Percentiles rank a stretch among this genome's conserved stretches.
Conservation (phyloP, 2,797 vertebrate species). For the Pipistrellus pipistrellus region DNA sequence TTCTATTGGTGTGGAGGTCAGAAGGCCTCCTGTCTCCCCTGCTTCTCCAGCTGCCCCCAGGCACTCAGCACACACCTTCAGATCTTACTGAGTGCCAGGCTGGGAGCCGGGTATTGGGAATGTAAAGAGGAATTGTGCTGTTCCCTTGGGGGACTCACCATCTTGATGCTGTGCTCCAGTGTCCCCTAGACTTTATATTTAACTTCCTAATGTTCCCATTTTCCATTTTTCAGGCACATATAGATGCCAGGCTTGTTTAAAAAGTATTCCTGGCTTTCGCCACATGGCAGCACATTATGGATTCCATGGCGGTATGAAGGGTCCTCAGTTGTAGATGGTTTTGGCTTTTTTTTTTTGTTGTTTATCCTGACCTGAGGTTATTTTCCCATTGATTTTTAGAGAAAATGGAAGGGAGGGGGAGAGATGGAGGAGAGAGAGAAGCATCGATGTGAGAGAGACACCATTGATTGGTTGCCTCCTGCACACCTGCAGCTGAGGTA, state of each 20-base stretch:
- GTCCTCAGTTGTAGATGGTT: background rate
- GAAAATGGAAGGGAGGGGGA: too few species aligned
- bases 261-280: background rate
- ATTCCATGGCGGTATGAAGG: background rate
- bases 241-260: background rate
- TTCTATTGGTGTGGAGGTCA: background rate
- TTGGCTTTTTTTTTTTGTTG: background rate
- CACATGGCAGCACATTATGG: background rate
- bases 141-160: background rate
- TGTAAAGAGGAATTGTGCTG: background rate
- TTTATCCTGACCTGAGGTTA: too few species aligned
- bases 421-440: too few species aligned
- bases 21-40: background rate
- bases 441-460: too few species aligned
- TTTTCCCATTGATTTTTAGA: too few species aligned
- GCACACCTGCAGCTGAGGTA: too few species aligned
- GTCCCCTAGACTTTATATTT: background rate
- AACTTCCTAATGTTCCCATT: background rate
- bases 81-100: background rate
- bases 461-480: too few species aligned
- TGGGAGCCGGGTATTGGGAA: background rate
- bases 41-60: background rate
- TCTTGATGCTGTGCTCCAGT: background rate
- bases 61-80: background rate
- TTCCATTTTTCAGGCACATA: background rate